phyloP scores from a whole-genome alignment of 2,888 invertebrate species.

The Apantesis nais region DNA sequence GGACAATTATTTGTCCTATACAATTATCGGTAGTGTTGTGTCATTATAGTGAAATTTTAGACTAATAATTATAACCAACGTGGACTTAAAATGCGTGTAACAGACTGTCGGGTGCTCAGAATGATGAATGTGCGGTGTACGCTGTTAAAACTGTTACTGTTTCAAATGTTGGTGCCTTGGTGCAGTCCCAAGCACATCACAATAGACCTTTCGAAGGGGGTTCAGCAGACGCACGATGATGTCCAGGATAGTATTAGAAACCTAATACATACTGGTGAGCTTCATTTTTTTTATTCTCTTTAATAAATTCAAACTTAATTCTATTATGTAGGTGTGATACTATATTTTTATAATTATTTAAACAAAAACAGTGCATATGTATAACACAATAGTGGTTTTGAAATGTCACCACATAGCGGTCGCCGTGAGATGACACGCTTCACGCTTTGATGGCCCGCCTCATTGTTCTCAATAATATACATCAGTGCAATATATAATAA shows the following conservation, averaged over 20 bases:
- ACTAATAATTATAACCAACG: constrained; percentile 44
- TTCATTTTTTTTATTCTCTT: constrained; percentile 7
- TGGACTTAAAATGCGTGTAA: constrained; percentile 66
- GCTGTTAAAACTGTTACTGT: constrained; percentile 76
- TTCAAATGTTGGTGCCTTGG: constrained; percentile 76
- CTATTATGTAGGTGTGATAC: neutral
- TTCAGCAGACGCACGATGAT: constrained; percentile 53
- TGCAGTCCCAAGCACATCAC: constrained; percentile 75
- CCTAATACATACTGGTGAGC: constrained; percentile 78
- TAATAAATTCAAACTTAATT: neutral
- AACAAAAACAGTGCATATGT: constrained; percentile 10
- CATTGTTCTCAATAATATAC: constrained; percentile 44
- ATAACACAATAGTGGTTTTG: constrained; percentile 47
- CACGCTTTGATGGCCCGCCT: constrained; percentile 46
- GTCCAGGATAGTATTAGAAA: constrained; percentile 76
- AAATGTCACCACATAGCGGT: constrained; percentile 51
- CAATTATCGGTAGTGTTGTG: constrained; percentile 46
- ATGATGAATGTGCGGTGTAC: constrained; percentile 79
- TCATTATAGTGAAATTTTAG: constrained; percentile 39
- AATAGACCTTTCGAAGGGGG: constrained; percentile 55
- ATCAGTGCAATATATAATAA: constrained; percentile 32
- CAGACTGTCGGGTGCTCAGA: constrained; percentile 67
- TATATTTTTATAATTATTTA: neutral
- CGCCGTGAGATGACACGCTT: constrained; percentile 56
- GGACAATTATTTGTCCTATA: constrained; percentile 33